A percentile compares a stretch with the other conserved stretches of the same genome.
phyloP scores from a whole-genome alignment of 1,140 invertebrate genomes.

The Magallana angulata region DNA sequence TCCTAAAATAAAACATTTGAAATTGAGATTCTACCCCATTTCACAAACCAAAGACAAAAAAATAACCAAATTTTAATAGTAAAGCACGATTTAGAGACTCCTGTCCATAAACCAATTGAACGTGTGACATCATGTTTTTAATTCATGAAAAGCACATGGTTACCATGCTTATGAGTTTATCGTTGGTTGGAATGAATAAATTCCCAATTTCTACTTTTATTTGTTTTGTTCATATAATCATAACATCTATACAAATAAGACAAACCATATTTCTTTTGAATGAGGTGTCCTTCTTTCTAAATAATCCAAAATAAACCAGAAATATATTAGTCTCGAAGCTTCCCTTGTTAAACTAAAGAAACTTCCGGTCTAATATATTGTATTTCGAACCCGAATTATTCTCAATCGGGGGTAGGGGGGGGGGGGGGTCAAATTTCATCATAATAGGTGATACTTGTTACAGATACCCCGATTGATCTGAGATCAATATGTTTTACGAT shows the following conservation, averaged over 20 bases:
- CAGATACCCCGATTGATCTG: too few species aligned
- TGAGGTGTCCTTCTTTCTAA: conserved; percentile 5
- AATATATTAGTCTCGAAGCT: conserved; percentile 4
- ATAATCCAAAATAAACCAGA: neutral
- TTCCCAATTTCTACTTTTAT: neutral
- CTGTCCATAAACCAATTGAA: neutral
- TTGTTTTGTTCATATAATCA: too few species aligned
- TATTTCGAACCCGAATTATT: neutral
- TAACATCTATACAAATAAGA: neutral
- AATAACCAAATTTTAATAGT: too few species aligned
- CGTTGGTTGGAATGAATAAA: neutral
- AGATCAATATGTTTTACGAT: too few species aligned
- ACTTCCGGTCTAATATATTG: conserved; percentile 5
- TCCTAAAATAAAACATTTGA: too few species aligned
- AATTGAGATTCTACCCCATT: too few species aligned
- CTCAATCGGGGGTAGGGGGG: too few species aligned
- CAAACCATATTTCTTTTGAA: neutral
- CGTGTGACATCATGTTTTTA: conserved; percentile 26
- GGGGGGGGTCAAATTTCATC: too few species aligned
- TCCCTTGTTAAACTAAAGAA: neutral
- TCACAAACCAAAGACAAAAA: too few species aligned
- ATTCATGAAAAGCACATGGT: conserved; percentile 14
- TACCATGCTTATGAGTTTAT: neutral
- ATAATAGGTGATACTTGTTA: too few species aligned
- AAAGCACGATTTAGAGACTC: too few species aligned